A percentile compares a stretch with the other conserved stretches of the same genome.
phyloP scores from a whole-genome alignment of 2,888 invertebrate species.

The Nomada hirtipes region DNA sequence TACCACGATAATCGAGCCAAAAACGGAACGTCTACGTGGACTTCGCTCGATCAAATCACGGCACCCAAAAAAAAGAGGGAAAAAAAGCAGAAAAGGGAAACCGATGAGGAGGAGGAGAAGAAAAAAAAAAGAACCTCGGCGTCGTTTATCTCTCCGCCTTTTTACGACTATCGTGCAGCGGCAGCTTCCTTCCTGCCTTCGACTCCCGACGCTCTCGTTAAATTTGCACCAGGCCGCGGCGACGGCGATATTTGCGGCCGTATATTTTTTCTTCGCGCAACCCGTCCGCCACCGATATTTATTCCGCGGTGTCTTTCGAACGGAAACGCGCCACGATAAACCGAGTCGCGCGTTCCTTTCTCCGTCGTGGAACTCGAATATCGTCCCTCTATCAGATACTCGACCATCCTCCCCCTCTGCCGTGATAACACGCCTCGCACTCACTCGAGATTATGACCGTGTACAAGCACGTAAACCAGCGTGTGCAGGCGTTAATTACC shows the following conservation, averaged over 20 bases:
- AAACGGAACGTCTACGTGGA: slow-evolving; percentile 7
- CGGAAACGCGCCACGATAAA: slow-evolving; percentile 49
- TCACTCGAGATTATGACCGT: slow-evolving; percentile 13
- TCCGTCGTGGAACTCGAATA: slow-evolving; percentile 30
- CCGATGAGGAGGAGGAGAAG: background rate
- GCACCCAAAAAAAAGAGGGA: background rate
- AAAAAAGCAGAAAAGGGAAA: slow-evolving; percentile 2
- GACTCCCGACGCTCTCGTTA: slow-evolving; percentile 61
- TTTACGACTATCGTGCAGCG: slow-evolving; percentile 69
- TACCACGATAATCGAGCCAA: slow-evolving; percentile 13
- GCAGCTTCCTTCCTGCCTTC: slow-evolving; percentile 73
- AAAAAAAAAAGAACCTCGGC: slow-evolving; percentile 31
- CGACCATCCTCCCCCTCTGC: slow-evolving; percentile 1
- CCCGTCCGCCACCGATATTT: slow-evolving; percentile 44
- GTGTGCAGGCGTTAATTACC: slow-evolving; percentile 25
- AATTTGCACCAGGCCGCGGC: slow-evolving; percentile 63
- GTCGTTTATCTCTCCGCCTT: slow-evolving; percentile 67
- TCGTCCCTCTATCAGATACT: slow-evolving; percentile 44
- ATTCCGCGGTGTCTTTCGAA: slow-evolving; percentile 43
- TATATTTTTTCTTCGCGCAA: slow-evolving; percentile 61
- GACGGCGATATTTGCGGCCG: slow-evolving; percentile 61
- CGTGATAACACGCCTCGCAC: slow-evolving; percentile 14
- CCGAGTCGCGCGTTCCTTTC: slow-evolving; percentile 7
- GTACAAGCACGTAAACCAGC: background rate
- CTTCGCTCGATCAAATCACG: slow-evolving; percentile 43